Percentiles rank a stretch among this genome's conserved stretches.
phyloP scores from a whole-genome alignment of 2,797 vertebrate genomes.

The Philypnodon macrostomus region DNA sequence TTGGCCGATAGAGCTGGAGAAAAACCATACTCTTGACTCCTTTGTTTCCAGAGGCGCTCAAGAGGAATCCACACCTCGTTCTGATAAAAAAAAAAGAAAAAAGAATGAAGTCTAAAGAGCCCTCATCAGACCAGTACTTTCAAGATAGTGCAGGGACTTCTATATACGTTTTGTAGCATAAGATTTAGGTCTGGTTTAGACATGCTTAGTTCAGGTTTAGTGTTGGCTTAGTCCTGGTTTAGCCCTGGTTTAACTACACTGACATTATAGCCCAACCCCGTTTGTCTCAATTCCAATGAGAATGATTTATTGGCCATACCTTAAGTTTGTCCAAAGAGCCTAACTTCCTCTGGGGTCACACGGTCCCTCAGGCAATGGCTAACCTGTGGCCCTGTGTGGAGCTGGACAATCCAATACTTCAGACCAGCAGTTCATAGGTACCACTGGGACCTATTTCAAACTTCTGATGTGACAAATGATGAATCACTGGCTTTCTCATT shows the following conservation, averaged over 20 bases:
- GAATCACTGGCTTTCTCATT: constrained; percentile 42
- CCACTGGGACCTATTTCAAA: constrained; percentile 27
- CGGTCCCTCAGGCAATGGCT: constrained; percentile 6
- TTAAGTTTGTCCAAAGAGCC: constrained; percentile 10
- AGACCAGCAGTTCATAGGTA: constrained; percentile 5
- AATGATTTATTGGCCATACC: constrained; percentile 22
- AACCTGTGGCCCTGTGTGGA: constrained; percentile 9
- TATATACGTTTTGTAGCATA: no score
- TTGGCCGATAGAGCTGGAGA: constrained; percentile 54
- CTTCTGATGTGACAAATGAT: constrained; percentile 35
- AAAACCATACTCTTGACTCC: constrained; percentile 59
- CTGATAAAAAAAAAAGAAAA: constrained; percentile 35
- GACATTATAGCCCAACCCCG: no score
- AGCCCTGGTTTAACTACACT: no score
- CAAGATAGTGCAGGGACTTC: no score
- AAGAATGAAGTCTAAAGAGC: constrained; percentile 26
- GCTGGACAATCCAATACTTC: constrained; percentile 12
- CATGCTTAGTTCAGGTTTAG: no score
- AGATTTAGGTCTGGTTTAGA: no score
- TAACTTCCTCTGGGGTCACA: constrained; percentile 41
- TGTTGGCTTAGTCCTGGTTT: no score
- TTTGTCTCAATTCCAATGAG: constrained; percentile 6
- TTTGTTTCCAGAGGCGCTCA: constrained; percentile 53
- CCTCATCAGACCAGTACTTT: no score
- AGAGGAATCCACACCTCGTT: constrained; percentile 54